These are phyloP conservation scores for Osmerus mordax DNA, from an alignment of 2,113 vertebrate genomes.

Conservation along the genomic window DNA sequence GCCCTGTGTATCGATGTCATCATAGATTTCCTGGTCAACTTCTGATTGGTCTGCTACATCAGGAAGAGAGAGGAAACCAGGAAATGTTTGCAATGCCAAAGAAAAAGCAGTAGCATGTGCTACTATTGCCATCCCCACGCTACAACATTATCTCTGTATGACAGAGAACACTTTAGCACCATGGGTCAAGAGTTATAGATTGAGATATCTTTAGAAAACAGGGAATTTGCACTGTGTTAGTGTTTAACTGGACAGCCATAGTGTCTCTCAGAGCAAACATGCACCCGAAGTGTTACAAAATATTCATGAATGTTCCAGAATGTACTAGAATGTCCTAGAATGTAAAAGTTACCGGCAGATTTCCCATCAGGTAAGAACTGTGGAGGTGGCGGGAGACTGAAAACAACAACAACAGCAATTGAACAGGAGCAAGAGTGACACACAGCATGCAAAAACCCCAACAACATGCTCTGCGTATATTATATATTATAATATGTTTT, in stretches of 20 bases:
- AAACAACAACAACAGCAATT: constrained; percentile 14
- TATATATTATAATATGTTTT: neutral
- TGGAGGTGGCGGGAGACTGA: constrained; percentile 47
- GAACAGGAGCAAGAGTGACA: too few species aligned
- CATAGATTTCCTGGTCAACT: constrained; percentile 78
- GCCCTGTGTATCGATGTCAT: constrained; percentile 80
- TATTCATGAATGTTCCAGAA: neutral
- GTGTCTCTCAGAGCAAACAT: neutral
- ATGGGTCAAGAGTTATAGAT: too few species aligned
- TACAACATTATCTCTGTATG: neutral
- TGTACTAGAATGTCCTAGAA: neutral
- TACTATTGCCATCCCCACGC: neutral
- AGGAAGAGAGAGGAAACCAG: neutral
- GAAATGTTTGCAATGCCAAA: neutral
- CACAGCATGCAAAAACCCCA: too few species aligned
- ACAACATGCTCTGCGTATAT: neutral
- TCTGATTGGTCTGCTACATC: constrained; percentile 31
- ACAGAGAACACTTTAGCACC: neutral
- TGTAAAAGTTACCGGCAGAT: constrained; percentile 20
- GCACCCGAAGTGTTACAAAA: neutral
- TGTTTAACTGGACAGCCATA: neutral
- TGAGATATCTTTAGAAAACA: too few species aligned
- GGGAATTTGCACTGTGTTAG: neutral
- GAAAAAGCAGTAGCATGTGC: neutral
- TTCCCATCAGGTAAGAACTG: constrained; percentile 50